Conservation (phyloP, 2,113 vertebrate genomes). For the Pterocles orientalis region DNA sequence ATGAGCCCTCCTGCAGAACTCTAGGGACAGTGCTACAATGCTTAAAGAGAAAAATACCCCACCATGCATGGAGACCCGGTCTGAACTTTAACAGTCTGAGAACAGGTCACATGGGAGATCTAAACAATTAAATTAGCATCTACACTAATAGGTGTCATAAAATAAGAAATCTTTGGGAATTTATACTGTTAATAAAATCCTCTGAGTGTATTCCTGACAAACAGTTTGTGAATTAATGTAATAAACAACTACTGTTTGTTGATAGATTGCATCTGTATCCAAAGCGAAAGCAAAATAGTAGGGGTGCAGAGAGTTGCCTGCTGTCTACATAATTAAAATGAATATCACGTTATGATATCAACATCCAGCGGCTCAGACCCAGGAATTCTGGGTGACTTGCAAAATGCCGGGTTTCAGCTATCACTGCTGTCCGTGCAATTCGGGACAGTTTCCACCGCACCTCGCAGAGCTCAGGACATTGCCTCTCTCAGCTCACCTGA, state of each 20-base stretch:
- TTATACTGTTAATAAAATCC: slow-evolving; percentile 2
- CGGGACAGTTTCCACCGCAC: background rate
- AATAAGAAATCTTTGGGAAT: background rate
- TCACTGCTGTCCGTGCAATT: background rate
- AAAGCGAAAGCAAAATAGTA: background rate
- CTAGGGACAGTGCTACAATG: background rate
- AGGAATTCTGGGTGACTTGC: background rate
- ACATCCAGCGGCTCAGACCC: background rate
- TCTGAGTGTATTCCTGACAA: background rate
- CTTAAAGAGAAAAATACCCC: background rate
- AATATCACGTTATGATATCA: background rate
- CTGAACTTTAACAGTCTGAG: background rate
- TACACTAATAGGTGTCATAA: background rate
- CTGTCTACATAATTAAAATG: background rate
- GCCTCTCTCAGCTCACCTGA: background rate
- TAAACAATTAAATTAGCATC: background rate
- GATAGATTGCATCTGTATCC: background rate
- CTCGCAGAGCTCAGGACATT: background rate
- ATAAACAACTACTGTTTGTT: background rate
- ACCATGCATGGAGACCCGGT: rapidly evolving
- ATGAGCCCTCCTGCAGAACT: background rate
- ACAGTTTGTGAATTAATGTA: background rate
- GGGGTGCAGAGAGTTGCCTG: background rate
- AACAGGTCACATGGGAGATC: background rate
- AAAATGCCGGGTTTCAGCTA: background rate